These are phyloP conservation scores for Syngnathoides biaculeatus DNA, from an alignment of 2,113 vertebrate species.

Conservation along the genomic window DNA sequence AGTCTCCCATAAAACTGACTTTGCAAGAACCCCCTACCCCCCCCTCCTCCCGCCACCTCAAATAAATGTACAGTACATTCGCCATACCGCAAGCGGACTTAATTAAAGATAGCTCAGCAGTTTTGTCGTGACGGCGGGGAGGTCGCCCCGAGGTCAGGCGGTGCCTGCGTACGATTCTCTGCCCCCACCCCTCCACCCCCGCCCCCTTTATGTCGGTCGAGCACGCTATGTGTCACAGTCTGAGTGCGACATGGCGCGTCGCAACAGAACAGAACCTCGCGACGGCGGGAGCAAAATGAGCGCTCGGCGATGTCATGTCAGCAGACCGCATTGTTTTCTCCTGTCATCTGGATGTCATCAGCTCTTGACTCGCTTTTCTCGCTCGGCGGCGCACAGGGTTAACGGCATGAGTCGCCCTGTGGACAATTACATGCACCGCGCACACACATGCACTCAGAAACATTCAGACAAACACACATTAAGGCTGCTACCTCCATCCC, in stretches of 20 bases:
- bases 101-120: conserved; percentile 27
- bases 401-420: conserved; percentile 20
- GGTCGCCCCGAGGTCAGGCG: conserved; percentile 23
- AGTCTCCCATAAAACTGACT: conserved; percentile 11
- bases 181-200: too few species aligned
- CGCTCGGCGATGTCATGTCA: conserved; percentile 33
- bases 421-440: conserved; percentile 35
- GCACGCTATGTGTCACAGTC: conserved; percentile 24
- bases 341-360: conserved; percentile 62
- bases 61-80: conserved; percentile 8
- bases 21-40: background rate
- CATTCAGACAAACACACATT: conserved; percentile 28
- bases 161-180: conserved; percentile 7
- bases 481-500: conserved; percentile 47
- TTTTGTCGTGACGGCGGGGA: conserved; percentile 42
- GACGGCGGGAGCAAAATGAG: background rate
- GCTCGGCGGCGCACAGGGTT: conserved; percentile 22
- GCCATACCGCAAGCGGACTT: background rate
- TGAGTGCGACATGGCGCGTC: conserved; percentile 19
- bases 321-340: conserved; percentile 25
- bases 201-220: conserved; percentile 17
- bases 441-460: conserved; percentile 29
- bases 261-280: conserved; percentile 12
- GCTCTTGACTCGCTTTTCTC: conserved; percentile 31
- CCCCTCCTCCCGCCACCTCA: background rate